Evolutionary conservation across 2,113 vertebrate genomes (phyloP).

Genomic region (Arvicanthis niloticus): DNA sequence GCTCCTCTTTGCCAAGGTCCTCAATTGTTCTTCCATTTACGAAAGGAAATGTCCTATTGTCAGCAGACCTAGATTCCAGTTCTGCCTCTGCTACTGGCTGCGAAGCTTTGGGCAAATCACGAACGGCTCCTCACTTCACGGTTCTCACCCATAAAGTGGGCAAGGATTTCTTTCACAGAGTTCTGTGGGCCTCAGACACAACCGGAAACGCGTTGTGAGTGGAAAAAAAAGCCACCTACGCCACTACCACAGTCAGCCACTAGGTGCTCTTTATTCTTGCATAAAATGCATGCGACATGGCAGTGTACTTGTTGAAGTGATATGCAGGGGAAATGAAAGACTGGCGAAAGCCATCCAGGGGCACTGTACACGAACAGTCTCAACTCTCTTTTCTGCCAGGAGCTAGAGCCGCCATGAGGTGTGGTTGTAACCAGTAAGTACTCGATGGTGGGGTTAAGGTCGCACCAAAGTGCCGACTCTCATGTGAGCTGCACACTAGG

Average conservation of each 20-base stretch:
- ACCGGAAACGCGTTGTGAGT: background rate
- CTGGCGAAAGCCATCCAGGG: background rate
- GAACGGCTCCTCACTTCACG: background rate
- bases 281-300: background rate
- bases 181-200: background rate
- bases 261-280: background rate
- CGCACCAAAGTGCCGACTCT: conserved; percentile 61
- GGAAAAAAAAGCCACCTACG: background rate
- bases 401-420: background rate
- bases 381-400: conserved; percentile 1
- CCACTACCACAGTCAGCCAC: background rate
- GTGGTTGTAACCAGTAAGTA: conserved; percentile 65
- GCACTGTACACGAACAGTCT: background rate
- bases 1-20: background rate
- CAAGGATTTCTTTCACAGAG: conserved; percentile 25
- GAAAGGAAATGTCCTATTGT: background rate
- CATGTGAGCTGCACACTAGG: conserved; percentile 19
- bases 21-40: conserved; percentile 21
- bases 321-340: background rate
- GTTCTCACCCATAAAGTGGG: background rate
- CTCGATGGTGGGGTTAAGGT: conserved; percentile 73
- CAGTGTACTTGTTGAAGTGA: background rate
- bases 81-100: background rate
- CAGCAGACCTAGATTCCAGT: conserved; percentile 49
- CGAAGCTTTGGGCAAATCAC: conserved; percentile 32